These are phyloP conservation scores for Poeciliopsis turneri DNA, from an alignment of 2,797 vertebrate genomes.

Conservation along the genomic window DNA sequence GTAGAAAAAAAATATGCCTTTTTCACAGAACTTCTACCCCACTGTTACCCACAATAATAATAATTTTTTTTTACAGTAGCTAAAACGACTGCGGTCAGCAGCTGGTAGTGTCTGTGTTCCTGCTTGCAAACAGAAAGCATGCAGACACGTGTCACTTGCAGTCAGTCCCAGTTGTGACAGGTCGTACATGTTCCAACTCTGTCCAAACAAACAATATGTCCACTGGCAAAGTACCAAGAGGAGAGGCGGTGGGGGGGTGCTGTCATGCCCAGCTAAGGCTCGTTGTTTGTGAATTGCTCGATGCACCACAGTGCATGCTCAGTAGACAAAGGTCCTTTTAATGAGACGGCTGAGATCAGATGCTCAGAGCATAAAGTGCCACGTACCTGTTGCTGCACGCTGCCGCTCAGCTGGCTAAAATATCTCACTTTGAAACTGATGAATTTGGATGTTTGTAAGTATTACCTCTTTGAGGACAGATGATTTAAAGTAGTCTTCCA, in stretches of 20 bases:
- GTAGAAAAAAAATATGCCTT: neutral
- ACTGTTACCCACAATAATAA: neutral
- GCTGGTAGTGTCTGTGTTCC: neutral
- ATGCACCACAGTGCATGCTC: neutral
- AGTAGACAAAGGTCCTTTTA: neutral
- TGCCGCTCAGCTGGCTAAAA: neutral
- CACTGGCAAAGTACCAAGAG: neutral
- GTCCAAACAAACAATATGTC: constrained; percentile 18
- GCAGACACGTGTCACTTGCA: constrained; percentile 5
- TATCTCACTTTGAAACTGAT: neutral
- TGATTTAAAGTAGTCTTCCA: neutral
- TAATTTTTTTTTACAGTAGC: neutral
- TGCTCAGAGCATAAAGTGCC: neutral
- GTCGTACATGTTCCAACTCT: constrained; percentile 3
- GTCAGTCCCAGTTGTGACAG: constrained; percentile 2
- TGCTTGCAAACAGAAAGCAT: neutral
- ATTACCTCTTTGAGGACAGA: neutral
- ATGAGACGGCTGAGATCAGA: neutral
- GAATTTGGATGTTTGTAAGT: neutral
- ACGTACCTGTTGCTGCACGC: neutral
- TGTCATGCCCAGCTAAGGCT: neutral
- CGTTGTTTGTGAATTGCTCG: neutral
- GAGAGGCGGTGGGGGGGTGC: neutral
- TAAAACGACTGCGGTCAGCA: neutral
- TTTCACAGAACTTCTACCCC: neutral